A percentile compares a stretch with the other conserved stretches of the same genome.
phyloP scores from a whole-genome alignment of 2,888 invertebrate species.

The Keiferia lycopersicella region DNA sequence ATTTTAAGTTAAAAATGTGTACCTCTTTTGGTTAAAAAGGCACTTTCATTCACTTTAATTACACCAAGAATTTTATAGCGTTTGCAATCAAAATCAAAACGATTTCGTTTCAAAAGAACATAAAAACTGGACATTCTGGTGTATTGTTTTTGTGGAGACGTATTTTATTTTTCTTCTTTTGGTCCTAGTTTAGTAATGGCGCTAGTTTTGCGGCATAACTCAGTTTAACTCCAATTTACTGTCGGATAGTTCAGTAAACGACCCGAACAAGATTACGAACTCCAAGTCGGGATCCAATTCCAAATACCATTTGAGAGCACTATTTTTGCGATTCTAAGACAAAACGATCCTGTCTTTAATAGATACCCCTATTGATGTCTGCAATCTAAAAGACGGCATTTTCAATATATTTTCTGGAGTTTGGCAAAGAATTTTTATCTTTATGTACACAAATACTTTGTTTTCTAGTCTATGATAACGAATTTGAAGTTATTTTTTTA shows the following conservation, averaged over 20 bases:
- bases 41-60: too few species aligned
- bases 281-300: neutral
- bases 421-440: slow-evolving; percentile 22
- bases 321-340: neutral
- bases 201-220: too few species aligned
- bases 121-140: too few species aligned
- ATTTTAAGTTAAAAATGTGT: too few species aligned
- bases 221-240: slow-evolving; percentile 5
- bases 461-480: neutral
- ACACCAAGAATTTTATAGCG: too few species aligned
- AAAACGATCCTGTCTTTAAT: neutral
- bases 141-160: too few species aligned
- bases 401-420: slow-evolving; percentile 24
- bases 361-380: slow-evolving; percentile 11
- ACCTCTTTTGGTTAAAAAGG: too few species aligned
- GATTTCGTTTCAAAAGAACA: too few species aligned
- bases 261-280: neutral
- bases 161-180: too few species aligned
- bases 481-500: too few species aligned
- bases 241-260: neutral
- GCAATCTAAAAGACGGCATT: neutral
- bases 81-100: too few species aligned
- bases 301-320: neutral
- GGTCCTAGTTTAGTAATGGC: too few species aligned
- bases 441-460: neutral